Conservation (phyloP, 2,113 vertebrate genomes). For the Ophthalmolycus amberensis region DNA sequence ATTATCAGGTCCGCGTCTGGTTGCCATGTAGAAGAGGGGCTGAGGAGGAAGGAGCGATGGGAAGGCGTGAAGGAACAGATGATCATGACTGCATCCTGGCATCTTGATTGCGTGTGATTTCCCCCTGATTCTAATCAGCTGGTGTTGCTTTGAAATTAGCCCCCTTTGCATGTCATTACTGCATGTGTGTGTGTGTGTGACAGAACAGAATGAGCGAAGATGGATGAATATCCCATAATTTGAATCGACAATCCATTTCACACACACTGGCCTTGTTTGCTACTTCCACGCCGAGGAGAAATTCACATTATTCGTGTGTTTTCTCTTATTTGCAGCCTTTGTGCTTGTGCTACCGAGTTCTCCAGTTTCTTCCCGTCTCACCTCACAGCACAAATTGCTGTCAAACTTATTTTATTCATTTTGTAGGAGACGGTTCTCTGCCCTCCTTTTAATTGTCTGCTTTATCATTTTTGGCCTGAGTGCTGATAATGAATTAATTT, state of each 20-base stretch:
- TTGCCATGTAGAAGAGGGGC: constrained; percentile 20
- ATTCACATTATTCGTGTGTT: constrained; percentile 30
- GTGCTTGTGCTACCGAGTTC: not conserved
- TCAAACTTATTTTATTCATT: constrained; percentile 45
- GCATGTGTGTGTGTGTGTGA: constrained; percentile 26
- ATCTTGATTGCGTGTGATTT: constrained; percentile 58
- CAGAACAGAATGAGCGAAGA: constrained; percentile 17
- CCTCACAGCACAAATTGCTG: constrained; percentile 31
- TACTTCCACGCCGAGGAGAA: constrained; percentile 5
- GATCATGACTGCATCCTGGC: constrained; percentile 57
- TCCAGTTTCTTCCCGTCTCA: constrained; percentile 20
- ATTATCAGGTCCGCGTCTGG: constrained; percentile 26
- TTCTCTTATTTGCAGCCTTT: constrained; percentile 34
- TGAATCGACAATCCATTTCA: constrained; percentile 27
- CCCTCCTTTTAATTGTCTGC: constrained; percentile 58
- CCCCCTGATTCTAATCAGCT: constrained; percentile 65
- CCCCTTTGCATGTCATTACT: constrained; percentile 68
- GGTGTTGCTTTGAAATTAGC: constrained; percentile 63
- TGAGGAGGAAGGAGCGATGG: not conserved
- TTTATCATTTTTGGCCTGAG: constrained; percentile 35
- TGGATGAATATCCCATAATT: constrained; percentile 23
- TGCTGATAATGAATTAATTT: constrained; percentile 53
- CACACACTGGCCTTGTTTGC: constrained; percentile 42
- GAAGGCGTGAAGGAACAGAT: constrained; percentile 43
- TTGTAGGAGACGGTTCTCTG: constrained; percentile 30